phyloP scores from a whole-genome alignment of 2,888 invertebrate genomes.

The Ormyrus labotus region DNA sequence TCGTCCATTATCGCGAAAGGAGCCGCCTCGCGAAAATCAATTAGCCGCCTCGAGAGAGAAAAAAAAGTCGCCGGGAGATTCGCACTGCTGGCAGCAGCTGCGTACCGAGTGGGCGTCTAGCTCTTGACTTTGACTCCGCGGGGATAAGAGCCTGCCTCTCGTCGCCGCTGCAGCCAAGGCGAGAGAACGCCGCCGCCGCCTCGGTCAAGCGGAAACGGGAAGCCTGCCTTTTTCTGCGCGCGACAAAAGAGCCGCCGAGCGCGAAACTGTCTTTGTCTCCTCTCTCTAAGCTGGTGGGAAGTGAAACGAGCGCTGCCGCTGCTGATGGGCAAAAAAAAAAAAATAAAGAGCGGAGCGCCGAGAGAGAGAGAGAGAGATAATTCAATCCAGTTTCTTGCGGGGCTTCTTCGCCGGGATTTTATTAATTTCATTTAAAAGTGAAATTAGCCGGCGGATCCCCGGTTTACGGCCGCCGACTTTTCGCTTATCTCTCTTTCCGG shows the following conservation, averaged over 20 bases:
- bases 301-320: too few relatives aligned
- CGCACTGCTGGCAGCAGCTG: slow-evolving; percentile 40
- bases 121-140: slow-evolving; percentile 71
- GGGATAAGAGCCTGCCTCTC: slow-evolving; percentile 64
- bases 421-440: slow-evolving; percentile 24
- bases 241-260: too few relatives aligned
- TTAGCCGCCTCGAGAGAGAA: slow-evolving; percentile 7
- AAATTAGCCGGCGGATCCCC: neutral
- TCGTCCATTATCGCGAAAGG: too few relatives aligned
- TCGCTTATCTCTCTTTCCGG: too few relatives aligned
- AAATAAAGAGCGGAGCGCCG: too few relatives aligned
- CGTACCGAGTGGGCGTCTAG: slow-evolving; percentile 30
- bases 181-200: slow-evolving; percentile 32
- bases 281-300: neutral
- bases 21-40: slow-evolving; percentile 26
- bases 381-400: neutral
- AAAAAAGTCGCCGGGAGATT: slow-evolving; percentile 4
- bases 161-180: slow-evolving; percentile 44
- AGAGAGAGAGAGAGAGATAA: neutral
- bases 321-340: too few relatives aligned
- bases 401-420: neutral
- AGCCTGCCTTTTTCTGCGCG: slow-evolving; percentile 39
- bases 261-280: neutral
- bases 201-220: slow-evolving; percentile 68
- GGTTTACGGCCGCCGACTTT: neutral